phyloP scores from a whole-genome alignment of 2,113 vertebrate genomes.

The Hippocampus mohnikei region DNA sequence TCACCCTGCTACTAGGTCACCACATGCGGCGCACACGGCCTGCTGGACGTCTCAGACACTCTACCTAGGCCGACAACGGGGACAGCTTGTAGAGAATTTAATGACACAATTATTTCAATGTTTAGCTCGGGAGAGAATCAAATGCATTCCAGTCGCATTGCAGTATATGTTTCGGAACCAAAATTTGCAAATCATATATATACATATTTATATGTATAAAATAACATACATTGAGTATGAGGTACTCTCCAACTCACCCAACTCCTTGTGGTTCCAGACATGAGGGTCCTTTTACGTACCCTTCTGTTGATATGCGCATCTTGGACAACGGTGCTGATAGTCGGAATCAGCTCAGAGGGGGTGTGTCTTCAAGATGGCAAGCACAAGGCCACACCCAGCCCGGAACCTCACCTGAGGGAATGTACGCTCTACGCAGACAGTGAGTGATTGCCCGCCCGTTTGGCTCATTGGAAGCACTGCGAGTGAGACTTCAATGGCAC shows the following conservation, averaged over 20 bases:
- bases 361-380: conserved; percentile 66
- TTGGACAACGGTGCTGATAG: conserved; percentile 47
- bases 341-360: conserved; percentile 48
- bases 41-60: neutral
- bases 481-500: neutral
- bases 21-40: conserved; percentile 21
- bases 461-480: neutral
- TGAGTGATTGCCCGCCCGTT: conserved; percentile 57
- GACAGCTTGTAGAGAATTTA: neutral
- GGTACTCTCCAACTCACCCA: conserved; percentile 45
- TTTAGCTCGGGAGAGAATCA: neutral
- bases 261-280: conserved; percentile 42
- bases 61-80: neutral
- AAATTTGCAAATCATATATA: neutral
- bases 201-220: too few relatives aligned
- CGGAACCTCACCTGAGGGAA: conserved; percentile 61
- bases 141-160: neutral
- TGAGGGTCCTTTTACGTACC: conserved; percentile 45
- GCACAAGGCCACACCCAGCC: conserved; percentile 64
- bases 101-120: neutral
- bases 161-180: neutral
- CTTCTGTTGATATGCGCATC: conserved; percentile 44
- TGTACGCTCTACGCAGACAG: conserved; percentile 69
- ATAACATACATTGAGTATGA: too few relatives aligned
- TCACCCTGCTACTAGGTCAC: conserved; percentile 52